A percentile compares a stretch with the other conserved stretches of the same genome.
These are phyloP conservation scores for Phaonia tiefii DNA, from an alignment of 2,888 invertebrate genomes.

Conservation along the genomic window DNA sequence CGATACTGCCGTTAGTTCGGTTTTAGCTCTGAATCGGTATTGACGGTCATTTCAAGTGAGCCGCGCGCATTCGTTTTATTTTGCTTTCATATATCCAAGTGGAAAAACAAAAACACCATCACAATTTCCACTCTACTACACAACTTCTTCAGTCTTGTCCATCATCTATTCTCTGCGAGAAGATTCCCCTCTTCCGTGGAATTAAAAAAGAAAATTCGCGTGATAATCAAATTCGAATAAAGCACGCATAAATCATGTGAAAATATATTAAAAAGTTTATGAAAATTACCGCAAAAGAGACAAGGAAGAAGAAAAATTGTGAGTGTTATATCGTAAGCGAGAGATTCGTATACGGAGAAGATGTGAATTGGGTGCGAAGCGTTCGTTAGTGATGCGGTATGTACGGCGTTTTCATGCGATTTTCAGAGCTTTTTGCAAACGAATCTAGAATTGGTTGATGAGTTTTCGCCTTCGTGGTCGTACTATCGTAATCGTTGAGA, in stretches of 20 bases:
- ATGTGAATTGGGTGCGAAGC: conserved; percentile 6
- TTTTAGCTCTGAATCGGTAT: conserved; percentile 78
- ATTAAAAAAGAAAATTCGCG: not conserved
- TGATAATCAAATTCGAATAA: conserved; percentile 6
- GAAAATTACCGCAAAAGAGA: conserved; percentile 24
- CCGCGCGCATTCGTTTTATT: conserved; percentile 48
- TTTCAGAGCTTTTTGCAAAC: not conserved
- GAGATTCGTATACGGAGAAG: not conserved
- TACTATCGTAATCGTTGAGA: conserved; percentile 11
- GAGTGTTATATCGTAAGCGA: conserved; percentile 15
- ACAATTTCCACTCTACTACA: conserved; percentile 1
- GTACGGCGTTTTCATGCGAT: conserved; percentile 10
- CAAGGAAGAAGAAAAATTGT: not conserved
- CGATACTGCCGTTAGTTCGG: conserved; percentile 75
- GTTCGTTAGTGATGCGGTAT: not conserved
- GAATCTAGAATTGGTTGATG: conserved; percentile 9
- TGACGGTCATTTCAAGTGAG: conserved; percentile 70
- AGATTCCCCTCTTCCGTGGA: not conserved
- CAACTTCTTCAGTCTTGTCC: conserved; percentile 36
- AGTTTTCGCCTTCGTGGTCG: conserved; percentile 21
- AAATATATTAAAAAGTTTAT: conserved; percentile 19
- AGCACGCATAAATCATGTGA: conserved; percentile 11
- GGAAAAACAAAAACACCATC: conserved; percentile 55
- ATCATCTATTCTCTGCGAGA: not conserved
- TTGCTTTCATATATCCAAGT: conserved; percentile 49